A percentile compares a stretch with the other conserved stretches of the same genome.
Conservation (phyloP, 37 sponge, comb jelly and placozoan genomes). For the Lycopodina hypogea region DNA sequence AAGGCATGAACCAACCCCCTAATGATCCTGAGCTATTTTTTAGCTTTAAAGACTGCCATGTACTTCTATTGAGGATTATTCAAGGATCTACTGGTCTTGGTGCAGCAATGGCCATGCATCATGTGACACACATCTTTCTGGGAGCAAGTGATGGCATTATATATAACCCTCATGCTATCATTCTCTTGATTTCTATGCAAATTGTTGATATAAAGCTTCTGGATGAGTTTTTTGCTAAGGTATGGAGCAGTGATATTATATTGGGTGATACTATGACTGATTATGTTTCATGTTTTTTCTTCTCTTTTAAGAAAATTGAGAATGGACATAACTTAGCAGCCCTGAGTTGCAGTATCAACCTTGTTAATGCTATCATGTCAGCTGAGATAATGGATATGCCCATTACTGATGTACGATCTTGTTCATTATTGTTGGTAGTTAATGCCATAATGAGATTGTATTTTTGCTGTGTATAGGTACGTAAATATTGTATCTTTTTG, state of each 20-base stretch:
- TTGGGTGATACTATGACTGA: neutral
- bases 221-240: constrained; percentile 87
- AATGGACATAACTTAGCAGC: constrained; percentile 77
- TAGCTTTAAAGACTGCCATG: constrained; percentile 81
- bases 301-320: constrained; percentile 62
- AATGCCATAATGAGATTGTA: neutral
- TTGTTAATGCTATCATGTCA: constrained; percentile 74
- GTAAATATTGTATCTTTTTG: too few relatives aligned
- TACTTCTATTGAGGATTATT: constrained; percentile 74
- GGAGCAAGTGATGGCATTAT: constrained; percentile 89
- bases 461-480: too few relatives aligned
- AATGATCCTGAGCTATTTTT: constrained; percentile 85
- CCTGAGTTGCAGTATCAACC: constrained; percentile 82
- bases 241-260: neutral
- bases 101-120: constrained; percentile 36
- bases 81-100: constrained; percentile 55
- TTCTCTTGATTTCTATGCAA: constrained; percentile 87
- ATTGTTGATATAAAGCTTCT: constrained; percentile 89
- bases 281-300: neutral
- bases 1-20: constrained; percentile 88
- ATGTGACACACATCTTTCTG: constrained; percentile 61
- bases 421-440: neutral
- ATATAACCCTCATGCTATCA: constrained; percentile 90
- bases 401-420: constrained; percentile 81
- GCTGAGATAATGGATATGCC: constrained; percentile 84